phyloP scores from a whole-genome alignment of 2,113 vertebrate species.

The Rhodinocichla rosea region DNA sequence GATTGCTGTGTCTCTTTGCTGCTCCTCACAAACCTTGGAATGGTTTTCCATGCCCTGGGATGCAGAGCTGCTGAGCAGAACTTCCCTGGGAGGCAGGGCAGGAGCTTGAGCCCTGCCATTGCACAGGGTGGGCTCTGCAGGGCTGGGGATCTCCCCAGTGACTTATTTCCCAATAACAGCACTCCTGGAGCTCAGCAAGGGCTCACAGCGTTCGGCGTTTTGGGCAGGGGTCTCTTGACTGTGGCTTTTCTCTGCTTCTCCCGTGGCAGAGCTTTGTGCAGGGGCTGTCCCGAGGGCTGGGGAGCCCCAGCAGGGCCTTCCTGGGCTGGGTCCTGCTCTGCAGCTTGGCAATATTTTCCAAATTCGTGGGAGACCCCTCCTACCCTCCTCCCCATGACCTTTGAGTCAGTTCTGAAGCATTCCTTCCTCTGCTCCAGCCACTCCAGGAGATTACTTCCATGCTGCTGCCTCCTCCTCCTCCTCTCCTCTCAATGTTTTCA shows the following conservation, averaged over 20 bases:
- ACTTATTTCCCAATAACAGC: background rate
- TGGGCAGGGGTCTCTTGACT: background rate
- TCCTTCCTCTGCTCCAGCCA: background rate
- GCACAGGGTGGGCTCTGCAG: background rate
- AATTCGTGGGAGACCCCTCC: background rate
- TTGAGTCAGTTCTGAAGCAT: background rate
- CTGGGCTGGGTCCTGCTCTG: background rate
- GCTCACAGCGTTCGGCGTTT: background rate
- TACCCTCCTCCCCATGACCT: background rate
- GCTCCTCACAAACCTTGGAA: fast-evolving
- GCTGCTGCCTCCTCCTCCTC: background rate
- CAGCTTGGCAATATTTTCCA: background rate
- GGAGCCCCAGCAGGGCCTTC: background rate
- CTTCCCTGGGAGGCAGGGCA: too few relatives aligned
- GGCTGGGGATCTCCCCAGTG: background rate
- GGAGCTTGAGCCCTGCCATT: fast-evolving
- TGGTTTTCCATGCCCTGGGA: background rate
- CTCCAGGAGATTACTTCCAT: background rate
- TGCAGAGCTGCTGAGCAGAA: background rate
- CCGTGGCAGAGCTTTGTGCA: background rate
- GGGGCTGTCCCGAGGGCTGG: fast-evolving
- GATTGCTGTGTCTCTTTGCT: background rate
- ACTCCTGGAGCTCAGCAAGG: background rate
- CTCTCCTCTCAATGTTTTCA: background rate
- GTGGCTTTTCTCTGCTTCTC: background rate